Conservation (phyloP, 2,113 vertebrate species). For the Pterocles orientalis region DNA sequence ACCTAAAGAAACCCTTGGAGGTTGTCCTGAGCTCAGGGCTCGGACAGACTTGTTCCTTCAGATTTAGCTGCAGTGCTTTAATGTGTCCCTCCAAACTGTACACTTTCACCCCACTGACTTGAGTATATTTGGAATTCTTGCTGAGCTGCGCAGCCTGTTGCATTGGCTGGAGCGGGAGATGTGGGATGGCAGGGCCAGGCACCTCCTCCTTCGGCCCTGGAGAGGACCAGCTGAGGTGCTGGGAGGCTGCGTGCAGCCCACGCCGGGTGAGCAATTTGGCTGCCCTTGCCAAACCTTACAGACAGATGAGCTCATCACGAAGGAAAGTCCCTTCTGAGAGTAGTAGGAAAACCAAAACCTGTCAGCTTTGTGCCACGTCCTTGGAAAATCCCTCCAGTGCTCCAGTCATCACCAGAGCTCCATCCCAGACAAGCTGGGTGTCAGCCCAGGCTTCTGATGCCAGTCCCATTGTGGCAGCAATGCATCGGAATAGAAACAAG, state of each 20-base stretch:
- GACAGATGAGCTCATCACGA: not conserved
- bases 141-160: not conserved
- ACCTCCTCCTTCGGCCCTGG: not conserved
- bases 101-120: not conserved
- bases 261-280: rapidly evolving
- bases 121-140: not conserved
- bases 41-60: not conserved
- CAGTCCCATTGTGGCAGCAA: not conserved
- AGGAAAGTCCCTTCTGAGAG: not conserved
- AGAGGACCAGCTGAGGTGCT: not conserved
- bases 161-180: not conserved
- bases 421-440: not conserved
- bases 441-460: not conserved
- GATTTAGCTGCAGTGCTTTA: not conserved
- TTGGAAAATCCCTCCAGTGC: slow-evolving; percentile 12
- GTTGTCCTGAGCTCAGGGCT: not conserved
- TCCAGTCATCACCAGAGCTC: not conserved
- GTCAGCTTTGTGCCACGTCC: not conserved
- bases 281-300: not conserved
- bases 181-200: not conserved
- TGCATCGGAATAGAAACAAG: not conserved
- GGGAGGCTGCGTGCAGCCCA: not conserved
- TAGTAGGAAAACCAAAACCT: not conserved
- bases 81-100: not conserved
- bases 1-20: slow-evolving; percentile 2